Evolutionary conservation across 1,140 invertebrate species (phyloP).

Genomic region (Stegodyphus mimosarum): DNA sequence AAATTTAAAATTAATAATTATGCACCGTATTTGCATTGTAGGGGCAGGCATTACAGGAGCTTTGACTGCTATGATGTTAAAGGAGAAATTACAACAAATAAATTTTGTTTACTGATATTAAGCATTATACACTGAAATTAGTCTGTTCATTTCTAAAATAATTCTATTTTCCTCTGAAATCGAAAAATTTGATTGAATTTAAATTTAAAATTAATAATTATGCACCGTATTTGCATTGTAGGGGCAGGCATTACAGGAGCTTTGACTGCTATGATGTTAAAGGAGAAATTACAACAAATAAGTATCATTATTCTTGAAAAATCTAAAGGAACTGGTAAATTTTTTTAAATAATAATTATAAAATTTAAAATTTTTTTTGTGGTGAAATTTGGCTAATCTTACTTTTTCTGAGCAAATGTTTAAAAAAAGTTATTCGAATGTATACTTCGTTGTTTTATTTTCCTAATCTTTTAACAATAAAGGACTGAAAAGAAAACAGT

Average conservation of each 20-base stretch:
- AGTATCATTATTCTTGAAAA: conserved; percentile 33
- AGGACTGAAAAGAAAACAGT: too few relatives aligned
- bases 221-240: conserved; percentile 30
- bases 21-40: conserved; percentile 30
- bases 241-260: conserved; percentile 38
- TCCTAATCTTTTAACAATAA: too few relatives aligned
- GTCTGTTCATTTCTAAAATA: too few relatives aligned
- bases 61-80: conserved; percentile 30
- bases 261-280: conserved; percentile 30
- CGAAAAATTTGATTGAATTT: background rate
- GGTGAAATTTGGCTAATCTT: background rate
- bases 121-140: too few relatives aligned
- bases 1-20: background rate
- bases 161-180: too few relatives aligned
- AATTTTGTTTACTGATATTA: too few relatives aligned
- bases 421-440: too few relatives aligned
- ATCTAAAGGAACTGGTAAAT: conserved; percentile 45
- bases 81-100: conserved; percentile 22
- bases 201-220: background rate
- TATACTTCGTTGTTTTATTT: too few relatives aligned
- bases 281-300: conserved; percentile 22
- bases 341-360: background rate
- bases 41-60: conserved; percentile 38
- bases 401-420: too few relatives aligned
- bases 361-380: too few relatives aligned